Evolutionary conservation across 2,888 invertebrate genomes (phyloP), one percentile per base, ranked within the genome.

Genomic region (Ypsolopha sequella): DNA sequence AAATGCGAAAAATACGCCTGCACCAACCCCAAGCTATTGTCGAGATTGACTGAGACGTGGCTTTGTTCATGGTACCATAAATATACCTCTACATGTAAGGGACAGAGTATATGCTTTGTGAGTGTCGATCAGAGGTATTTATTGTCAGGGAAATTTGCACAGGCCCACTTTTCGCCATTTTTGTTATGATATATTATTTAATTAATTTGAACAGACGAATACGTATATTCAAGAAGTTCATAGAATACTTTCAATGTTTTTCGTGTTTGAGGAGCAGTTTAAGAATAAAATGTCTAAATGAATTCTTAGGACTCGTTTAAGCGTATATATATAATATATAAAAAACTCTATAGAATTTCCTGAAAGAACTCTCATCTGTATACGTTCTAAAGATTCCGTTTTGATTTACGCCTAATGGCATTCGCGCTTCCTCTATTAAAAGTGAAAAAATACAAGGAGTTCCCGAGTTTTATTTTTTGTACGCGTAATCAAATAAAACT

Each of bases 401-500:
- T 9, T 50, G 41, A 50, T 41, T 43, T 43, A 41, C 13, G 34
- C 36, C 35, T 35, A 24, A 13, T 35, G 13, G 41, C 36, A 41
- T 50, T 36, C 34, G 34, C 9, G 34, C 7, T 38, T 13, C 34
- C 11, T 51, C 69, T 72, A 70, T 79, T 77, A 73, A 73, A 76
- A 73, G 70, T 78, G 73, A 76, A 74, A 71, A 24, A 71, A 76
- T 74, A 75, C 68, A 72, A 79, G 70, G 75, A 73, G 72, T 77
- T 73, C 67, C 57, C 64, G 66, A 65, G 70, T 76, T 63, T 76
- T 76, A 71, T 74, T 75, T 76, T 75, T 69, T 73, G 41, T 47
- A 33, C 34, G 68, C 75, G 73, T 80, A 82, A 85, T 84, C 78
- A 82, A 84, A 84, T 84, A 81, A 81, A 85, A 85, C 82, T 82